Conservation (phyloP, 2,888 invertebrate species). For the Alviniconcha strummeri region DNA sequence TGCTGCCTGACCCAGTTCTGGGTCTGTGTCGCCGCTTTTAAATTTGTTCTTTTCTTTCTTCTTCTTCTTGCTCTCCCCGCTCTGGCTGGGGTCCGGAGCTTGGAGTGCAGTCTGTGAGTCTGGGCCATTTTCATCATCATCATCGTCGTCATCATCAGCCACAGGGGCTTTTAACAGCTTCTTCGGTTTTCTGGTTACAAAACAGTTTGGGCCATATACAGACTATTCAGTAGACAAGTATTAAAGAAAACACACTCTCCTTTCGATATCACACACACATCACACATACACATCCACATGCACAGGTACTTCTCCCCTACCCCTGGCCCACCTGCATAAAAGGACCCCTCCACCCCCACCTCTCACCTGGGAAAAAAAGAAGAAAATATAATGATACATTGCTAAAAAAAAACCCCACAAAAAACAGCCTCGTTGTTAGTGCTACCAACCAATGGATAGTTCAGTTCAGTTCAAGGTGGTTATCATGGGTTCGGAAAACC, state of each 20-base stretch:
- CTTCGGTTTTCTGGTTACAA: constrained; percentile 33
- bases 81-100: neutral
- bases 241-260: no score
- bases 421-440: neutral
- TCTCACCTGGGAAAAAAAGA: neutral
- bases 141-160: constrained; percentile 35
- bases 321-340: neutral
- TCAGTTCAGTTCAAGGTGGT: no score
- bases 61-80: constrained; percentile 34
- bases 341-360: neutral
- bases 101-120: neutral
- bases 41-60: constrained; percentile 24
- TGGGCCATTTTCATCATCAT: constrained; percentile 29
- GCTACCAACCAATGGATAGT: no score
- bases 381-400: neutral
- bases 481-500: no score
- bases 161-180: constrained; percentile 1
- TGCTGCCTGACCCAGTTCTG: neutral
- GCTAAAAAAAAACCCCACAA: neutral
- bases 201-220: neutral
- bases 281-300: neutral
- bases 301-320: neutral
- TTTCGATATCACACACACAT: neutral
- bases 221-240: neutral
- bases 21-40: neutral